phyloP scores from a whole-genome alignment of 2,797 vertebrate species.

The Alosa sapidissima region DNA sequence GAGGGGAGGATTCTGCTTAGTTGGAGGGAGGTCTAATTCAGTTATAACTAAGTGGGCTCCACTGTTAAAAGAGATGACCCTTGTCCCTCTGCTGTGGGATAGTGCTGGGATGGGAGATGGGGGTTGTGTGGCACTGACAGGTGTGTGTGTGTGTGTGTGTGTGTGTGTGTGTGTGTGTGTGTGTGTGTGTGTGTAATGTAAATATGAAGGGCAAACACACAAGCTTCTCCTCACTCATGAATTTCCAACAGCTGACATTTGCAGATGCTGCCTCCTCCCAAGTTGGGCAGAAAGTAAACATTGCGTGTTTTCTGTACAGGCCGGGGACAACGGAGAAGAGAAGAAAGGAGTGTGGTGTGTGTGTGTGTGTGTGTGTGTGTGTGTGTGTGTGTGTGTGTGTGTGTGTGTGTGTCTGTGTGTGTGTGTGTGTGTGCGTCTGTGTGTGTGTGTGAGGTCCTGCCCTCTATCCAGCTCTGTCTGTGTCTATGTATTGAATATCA shows the following conservation, averaged over 20 bases:
- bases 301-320: slow-evolving; percentile 35
- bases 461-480: slow-evolving; percentile 38
- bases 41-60: slow-evolving; percentile 59
- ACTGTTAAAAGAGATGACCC: slow-evolving; percentile 58
- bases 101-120: not conserved
- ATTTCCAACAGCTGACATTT: slow-evolving; percentile 61
- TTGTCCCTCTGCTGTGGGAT: not conserved
- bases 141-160: not conserved
- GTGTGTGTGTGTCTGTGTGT: slow-evolving; percentile 14
- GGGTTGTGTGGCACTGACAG: not conserved
- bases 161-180: no score
- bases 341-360: slow-evolving; percentile 29
- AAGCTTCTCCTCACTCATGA: slow-evolving; percentile 52
- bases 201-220: slow-evolving; percentile 58
- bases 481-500: slow-evolving; percentile 39
- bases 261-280: slow-evolving; percentile 52
- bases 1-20: slow-evolving; percentile 61
- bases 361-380: slow-evolving; percentile 13
- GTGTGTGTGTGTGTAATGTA: not conserved
- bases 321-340: slow-evolving; percentile 48
- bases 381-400: slow-evolving; percentile 14
- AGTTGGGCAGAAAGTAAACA: slow-evolving; percentile 51
- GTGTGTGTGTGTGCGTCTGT: slow-evolving; percentile 13
- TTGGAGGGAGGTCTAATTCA: slow-evolving; percentile 66
- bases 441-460: not conserved